Evolutionary conservation across 2,113 vertebrate species (phyloP).

Genomic region (Centrocercus urophasianus): DNA sequence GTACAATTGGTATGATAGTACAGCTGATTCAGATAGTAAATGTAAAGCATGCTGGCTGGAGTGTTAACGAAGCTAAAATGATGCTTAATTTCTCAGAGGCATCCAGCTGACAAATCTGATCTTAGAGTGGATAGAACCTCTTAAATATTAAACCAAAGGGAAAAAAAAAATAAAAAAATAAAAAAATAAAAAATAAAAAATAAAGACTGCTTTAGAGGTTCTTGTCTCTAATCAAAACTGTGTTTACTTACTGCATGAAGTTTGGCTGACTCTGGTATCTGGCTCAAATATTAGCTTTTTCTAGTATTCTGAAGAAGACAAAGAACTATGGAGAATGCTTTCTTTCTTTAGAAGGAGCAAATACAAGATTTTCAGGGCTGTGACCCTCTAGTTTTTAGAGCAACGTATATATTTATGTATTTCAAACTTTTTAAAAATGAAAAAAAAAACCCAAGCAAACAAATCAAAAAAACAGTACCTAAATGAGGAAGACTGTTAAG

Average conservation of each 20-base stretch:
- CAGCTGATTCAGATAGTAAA: neutral
- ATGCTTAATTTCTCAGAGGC: neutral
- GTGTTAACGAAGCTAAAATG: neutral
- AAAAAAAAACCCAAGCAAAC: neutral
- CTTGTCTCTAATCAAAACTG: neutral
- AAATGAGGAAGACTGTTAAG: neutral
- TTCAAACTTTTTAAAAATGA: neutral
- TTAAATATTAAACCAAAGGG: neutral
- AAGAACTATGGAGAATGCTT: neutral
- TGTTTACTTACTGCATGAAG: neutral
- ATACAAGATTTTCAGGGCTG: too few species aligned
- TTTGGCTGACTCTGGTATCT: neutral
- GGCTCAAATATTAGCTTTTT: neutral
- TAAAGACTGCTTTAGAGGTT: neutral
- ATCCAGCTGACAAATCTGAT: neutral
- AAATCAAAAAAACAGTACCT: neutral
- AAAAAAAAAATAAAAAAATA: too few species aligned
- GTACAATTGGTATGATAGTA: neutral
- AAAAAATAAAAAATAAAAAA: too few species aligned
- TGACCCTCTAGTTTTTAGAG: neutral
- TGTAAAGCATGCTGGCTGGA: neutral
- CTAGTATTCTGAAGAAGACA: neutral
- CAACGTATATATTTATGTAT: neutral
- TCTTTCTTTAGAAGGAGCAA: neutral
- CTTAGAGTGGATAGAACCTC: neutral